These are phyloP conservation scores for Morelia viridis DNA, from an alignment of 2,797 vertebrate species.

Conservation along the genomic window DNA sequence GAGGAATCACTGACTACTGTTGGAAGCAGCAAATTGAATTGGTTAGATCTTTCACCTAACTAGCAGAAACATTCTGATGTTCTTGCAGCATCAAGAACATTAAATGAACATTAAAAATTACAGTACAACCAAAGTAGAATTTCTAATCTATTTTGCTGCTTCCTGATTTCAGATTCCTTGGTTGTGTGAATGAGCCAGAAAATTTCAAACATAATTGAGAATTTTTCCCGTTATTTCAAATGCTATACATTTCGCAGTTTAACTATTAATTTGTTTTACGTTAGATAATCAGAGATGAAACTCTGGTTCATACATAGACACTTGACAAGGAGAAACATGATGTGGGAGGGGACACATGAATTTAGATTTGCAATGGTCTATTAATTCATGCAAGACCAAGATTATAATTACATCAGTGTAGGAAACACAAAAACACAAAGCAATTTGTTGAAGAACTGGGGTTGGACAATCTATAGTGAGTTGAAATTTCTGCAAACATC, in stretches of 20 bases:
- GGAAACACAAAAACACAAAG: not conserved
- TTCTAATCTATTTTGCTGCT: not conserved
- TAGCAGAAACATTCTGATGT: not conserved
- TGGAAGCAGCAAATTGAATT: not conserved
- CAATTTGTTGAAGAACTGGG: not conserved
- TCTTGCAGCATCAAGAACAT: not conserved
- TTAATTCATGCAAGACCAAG: not conserved
- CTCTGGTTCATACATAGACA: not conserved
- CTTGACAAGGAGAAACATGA: not conserved
- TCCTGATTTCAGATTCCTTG: not conserved
- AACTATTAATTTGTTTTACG: not conserved
- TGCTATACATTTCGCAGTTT: not conserved
- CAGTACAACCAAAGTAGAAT: not conserved
- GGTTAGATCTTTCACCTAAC: not conserved
- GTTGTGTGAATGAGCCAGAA: not conserved
- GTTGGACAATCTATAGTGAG: not conserved
- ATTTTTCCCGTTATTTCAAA: not conserved
- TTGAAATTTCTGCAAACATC: slow-evolving; percentile 59
- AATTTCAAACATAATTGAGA: not conserved
- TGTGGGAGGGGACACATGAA: not conserved
- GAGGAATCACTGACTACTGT: not conserved
- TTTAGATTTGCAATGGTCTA: not conserved
- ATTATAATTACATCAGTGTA: not conserved
- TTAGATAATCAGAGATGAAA: not conserved
- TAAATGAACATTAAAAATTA: not conserved